These are phyloP conservation scores for Bergia puertoricense DNA, from an alignment of 92 coral and sea anemone genomes.

Conservation along the genomic window DNA sequence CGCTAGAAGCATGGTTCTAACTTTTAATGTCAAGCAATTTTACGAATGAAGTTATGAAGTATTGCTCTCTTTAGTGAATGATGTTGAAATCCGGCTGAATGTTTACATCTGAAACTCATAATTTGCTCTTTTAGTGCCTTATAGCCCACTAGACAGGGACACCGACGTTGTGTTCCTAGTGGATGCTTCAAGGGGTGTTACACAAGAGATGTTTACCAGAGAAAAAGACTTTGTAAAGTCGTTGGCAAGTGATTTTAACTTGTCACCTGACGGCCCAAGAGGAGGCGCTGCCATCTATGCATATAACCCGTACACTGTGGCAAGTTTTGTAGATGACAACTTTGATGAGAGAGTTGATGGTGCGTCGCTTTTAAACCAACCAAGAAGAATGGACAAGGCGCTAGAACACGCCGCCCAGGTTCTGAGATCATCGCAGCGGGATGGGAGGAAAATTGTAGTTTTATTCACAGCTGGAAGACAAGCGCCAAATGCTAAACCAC, in stretches of 20 bases:
- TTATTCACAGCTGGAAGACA: conserved; percentile 71
- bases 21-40: too few relatives aligned
- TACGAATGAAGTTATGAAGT: too few relatives aligned
- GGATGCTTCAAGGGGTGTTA: conserved; percentile 82
- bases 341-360: conserved; percentile 64
- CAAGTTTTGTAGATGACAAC: conserved; percentile 57
- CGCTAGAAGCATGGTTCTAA: too few relatives aligned
- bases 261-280: conserved; percentile 65
- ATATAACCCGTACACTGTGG: conserved; percentile 48
- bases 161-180: conserved; percentile 79
- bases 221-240: conserved; percentile 72
- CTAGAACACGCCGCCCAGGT: conserved; percentile 54
- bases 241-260: conserved; percentile 60
- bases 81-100: background rate
- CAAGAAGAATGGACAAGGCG: conserved; percentile 69
- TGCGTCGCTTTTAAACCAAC: conserved; percentile 54
- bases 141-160: conserved; percentile 8
- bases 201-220: conserved; percentile 46
- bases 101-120: background rate
- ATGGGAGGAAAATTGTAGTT: conserved; percentile 52
- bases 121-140: conserved; percentile 7
- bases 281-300: conserved; percentile 81
- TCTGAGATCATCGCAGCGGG: conserved; percentile 52
- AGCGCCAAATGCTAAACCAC: conserved; percentile 48
- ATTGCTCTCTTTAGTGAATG: too few relatives aligned